Percentiles rank a stretch among this genome's conserved stretches.
phyloP scores from a whole-genome alignment of 2,888 invertebrate species.

The Cephalotes varians region DNA sequence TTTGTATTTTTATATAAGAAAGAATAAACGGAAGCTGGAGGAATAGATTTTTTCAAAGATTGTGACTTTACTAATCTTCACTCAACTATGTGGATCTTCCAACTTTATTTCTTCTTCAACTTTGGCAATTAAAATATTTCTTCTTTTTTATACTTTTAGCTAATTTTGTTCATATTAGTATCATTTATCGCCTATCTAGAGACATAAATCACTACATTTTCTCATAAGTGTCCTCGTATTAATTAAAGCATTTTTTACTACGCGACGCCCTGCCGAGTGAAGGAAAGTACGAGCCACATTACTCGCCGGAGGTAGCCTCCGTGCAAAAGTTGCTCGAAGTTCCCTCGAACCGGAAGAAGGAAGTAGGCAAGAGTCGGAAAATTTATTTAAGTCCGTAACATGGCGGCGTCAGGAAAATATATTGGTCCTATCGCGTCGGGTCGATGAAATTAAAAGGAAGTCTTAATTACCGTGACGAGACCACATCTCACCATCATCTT shows the following conservation, averaged over 20 bases:
- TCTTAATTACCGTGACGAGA: conserved; percentile 54
- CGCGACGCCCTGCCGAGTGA: conserved; percentile 29
- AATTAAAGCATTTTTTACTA: conserved; percentile 76
- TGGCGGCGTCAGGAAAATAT: conserved; percentile 44
- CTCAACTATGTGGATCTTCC: background rate
- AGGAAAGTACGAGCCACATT: conserved; percentile 57
- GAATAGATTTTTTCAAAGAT: background rate
- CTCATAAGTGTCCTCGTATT: conserved; percentile 71
- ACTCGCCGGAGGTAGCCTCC: conserved; percentile 32
- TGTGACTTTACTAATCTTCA: background rate
- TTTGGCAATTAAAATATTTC: background rate
- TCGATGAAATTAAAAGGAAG: conserved; percentile 62
- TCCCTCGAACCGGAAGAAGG: conserved; percentile 30
- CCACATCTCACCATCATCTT: conserved; percentile 10
- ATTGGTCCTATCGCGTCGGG: conserved; percentile 40
- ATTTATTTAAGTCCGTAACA: conserved; percentile 60
- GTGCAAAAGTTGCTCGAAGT: conserved; percentile 46
- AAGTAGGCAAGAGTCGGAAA: conserved; percentile 46
- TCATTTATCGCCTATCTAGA: background rate
- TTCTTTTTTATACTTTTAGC: background rate
- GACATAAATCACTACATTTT: conserved; percentile 75
- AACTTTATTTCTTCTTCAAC: background rate
- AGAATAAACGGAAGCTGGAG: background rate
- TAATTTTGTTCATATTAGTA: background rate
- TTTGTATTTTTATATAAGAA: background rate